Evolutionary conservation across 2,797 vertebrate species (phyloP).

Genomic region (Cossypha caffra): DNA sequence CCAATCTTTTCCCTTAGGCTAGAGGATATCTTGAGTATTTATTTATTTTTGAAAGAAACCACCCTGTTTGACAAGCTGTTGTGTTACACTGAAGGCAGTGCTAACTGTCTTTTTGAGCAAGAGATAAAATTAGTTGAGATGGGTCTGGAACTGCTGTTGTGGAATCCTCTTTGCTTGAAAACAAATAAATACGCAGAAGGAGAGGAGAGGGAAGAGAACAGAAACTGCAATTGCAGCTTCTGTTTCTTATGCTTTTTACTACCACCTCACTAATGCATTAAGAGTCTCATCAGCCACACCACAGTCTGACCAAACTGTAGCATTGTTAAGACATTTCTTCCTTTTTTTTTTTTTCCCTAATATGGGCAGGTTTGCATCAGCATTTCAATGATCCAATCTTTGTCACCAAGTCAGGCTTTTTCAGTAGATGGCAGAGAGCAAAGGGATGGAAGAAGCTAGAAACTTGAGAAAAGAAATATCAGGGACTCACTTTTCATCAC

Average conservation of each 20-base stretch:
- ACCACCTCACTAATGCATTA: not conserved
- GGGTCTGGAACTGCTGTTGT: slow-evolving; percentile 38
- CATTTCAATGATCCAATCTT: not conserved
- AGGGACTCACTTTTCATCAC: not conserved
- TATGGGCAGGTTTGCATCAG: not conserved
- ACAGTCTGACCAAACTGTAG: not conserved
- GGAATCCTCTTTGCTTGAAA: slow-evolving; percentile 55
- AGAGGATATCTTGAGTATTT: slow-evolving; percentile 44
- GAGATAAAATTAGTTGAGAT: slow-evolving; percentile 63
- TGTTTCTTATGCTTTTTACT: slow-evolving; percentile 2
- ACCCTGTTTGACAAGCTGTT: slow-evolving; percentile 68
- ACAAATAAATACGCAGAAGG: slow-evolving; percentile 64
- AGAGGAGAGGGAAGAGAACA: slow-evolving; percentile 32
- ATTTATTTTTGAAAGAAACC: slow-evolving; percentile 59
- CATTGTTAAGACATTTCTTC: not conserved
- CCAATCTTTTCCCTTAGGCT: slow-evolving; percentile 19
- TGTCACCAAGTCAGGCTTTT: not conserved
- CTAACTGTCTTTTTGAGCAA: slow-evolving; percentile 41
- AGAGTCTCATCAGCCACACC: not conserved
- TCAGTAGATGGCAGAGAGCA: not conserved
- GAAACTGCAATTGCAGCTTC: not conserved
- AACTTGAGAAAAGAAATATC: not conserved
- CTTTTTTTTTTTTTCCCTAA: not conserved
- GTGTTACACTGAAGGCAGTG: slow-evolving; percentile 61
- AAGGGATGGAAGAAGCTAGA: not conserved